Conservation (phyloP, 1,140 invertebrate genomes). For the Drosophila arawakana region DNA sequence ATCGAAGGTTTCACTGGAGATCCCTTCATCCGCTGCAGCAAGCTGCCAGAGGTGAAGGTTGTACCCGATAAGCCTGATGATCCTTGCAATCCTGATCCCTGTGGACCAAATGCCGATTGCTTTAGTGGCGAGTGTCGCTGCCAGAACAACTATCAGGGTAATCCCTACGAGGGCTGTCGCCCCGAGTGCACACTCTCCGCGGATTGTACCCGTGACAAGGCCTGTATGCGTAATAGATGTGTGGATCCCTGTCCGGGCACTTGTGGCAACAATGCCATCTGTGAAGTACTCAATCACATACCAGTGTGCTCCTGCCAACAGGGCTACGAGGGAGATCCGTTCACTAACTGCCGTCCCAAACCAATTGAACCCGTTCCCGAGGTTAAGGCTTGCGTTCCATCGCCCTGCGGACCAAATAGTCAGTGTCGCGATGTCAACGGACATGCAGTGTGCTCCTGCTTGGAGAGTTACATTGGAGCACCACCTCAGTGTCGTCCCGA, state of each 20-base stretch:
- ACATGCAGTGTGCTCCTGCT: constrained; percentile 92
- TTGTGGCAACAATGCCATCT: constrained; percentile 93
- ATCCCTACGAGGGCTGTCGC: constrained; percentile 92
- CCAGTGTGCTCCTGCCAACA: constrained; percentile 91
- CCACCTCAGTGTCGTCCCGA: constrained; percentile 92
- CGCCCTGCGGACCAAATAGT: constrained; percentile 90
- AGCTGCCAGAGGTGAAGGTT: constrained; percentile 71
- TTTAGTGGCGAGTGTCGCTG: constrained; percentile 91
- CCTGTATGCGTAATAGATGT: constrained; percentile 93
- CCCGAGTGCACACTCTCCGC: constrained; percentile 92
- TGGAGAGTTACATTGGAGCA: constrained; percentile 90
- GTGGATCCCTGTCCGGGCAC: constrained; percentile 92
- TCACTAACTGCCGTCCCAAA: constrained; percentile 88
- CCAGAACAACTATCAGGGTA: constrained; percentile 91
- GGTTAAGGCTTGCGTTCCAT: constrained; percentile 90
- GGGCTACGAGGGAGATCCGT: constrained; percentile 92
- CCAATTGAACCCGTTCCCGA: constrained; percentile 85
- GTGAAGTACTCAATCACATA: constrained; percentile 93
- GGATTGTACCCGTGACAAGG: constrained; percentile 92
- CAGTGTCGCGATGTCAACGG: constrained; percentile 89
- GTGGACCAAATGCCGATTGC: constrained; percentile 92
- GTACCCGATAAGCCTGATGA: constrained; percentile 81
- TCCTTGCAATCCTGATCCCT: constrained; percentile 92
- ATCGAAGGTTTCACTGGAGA: constrained; percentile 88
- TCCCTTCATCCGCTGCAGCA: constrained; percentile 88